Evolutionary conservation across 2,113 vertebrate species (phyloP), one percentile per base, ranked within the genome.

Genomic region (Psephotus haematonotus): DNA sequence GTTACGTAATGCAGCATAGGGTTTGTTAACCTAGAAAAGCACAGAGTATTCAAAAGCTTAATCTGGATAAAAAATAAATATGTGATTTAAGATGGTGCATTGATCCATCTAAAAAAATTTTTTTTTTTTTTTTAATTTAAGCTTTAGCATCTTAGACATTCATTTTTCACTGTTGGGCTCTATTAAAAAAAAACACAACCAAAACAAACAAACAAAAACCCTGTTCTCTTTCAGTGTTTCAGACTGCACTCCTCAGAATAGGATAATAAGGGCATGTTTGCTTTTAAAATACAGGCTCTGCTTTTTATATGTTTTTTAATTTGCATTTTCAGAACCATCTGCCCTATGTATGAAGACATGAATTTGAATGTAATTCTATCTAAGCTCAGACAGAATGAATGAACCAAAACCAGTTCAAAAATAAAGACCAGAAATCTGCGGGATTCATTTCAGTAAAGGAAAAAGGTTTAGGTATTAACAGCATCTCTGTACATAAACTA

Each of bases 21-120:
- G 18, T 78, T 74, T 82, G 11, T 46, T 72, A 76, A 82, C 74
- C 22, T 50, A 64, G 31, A 76, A 93, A 86, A 82, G 23, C 59
- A 25, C 10, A 43, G 7, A 2, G n/a, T 91, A 76, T 77, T 80
- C 52, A 86, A 78, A 94, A 92, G 28, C 69, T 13, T 88, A 92
- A 96, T 93, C 59, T 76, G 65, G 67, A 92, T 29, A 46, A 27
- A 93, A 93, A 88, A 84, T 39, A 60, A 84, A 67, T 49, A 74
- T 16, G 8, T 37, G 15, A 89, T 88, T 92, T 93, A 72, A 50
- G 39, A 79, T 19, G 3, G 12, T 82, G 7, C 13, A 27, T 15
- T 41, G 79, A 13, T n/a, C 9, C 43, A 74, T 71, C 23, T 57
- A 17, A 83, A 92, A 96, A 86, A 77, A 46, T 33, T 1, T 33